Percentiles rank a stretch among this genome's conserved stretches.
Evolutionary conservation across 2,888 invertebrate genomes (phyloP).

Genomic region (Scotopteryx bipunctaria): DNA sequence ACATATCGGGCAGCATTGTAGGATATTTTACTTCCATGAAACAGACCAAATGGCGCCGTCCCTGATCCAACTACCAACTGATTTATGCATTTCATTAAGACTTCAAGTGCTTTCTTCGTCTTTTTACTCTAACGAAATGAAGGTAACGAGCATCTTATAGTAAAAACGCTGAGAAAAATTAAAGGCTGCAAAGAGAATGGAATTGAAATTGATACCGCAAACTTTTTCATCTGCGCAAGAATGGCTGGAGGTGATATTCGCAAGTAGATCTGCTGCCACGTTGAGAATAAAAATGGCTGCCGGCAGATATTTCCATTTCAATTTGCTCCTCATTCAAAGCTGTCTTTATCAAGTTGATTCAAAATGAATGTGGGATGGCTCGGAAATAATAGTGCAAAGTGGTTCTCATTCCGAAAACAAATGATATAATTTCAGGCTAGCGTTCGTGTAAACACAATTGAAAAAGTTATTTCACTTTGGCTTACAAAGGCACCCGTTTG

Average conservation of each 20-base stretch:
- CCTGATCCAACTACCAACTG: constrained; percentile 60
- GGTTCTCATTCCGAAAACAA: constrained; percentile 5
- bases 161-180: constrained; percentile 54
- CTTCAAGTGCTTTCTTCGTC: constrained; percentile 59
- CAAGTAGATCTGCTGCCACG: constrained; percentile 39
- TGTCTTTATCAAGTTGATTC: constrained; percentile 51
- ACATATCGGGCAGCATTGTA: constrained; percentile 43
- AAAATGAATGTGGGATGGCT: constrained; percentile 41
- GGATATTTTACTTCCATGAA: constrained; percentile 45
- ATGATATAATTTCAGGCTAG: constrained; percentile 3
- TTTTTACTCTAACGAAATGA: constrained; percentile 60
- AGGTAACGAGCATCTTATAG: constrained; percentile 73
- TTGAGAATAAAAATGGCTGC: constrained; percentile 49
- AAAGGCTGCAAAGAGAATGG: constrained; percentile 56
- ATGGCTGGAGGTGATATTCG: constrained; percentile 51
- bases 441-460: constrained; percentile 10
- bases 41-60: constrained; percentile 62
- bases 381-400: constrained; percentile 31
- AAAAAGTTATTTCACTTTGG: constrained; percentile 17
- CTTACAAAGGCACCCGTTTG: constrained; percentile 14
- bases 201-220: constrained; percentile 67
- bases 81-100: constrained; percentile 75
- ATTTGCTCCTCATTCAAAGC: constrained; percentile 48
- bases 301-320: constrained; percentile 51
- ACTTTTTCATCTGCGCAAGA: constrained; percentile 60